These are phyloP conservation scores for Panorpa germanica DNA, from an alignment of 2,888 invertebrate species.

Conservation along the genomic window DNA sequence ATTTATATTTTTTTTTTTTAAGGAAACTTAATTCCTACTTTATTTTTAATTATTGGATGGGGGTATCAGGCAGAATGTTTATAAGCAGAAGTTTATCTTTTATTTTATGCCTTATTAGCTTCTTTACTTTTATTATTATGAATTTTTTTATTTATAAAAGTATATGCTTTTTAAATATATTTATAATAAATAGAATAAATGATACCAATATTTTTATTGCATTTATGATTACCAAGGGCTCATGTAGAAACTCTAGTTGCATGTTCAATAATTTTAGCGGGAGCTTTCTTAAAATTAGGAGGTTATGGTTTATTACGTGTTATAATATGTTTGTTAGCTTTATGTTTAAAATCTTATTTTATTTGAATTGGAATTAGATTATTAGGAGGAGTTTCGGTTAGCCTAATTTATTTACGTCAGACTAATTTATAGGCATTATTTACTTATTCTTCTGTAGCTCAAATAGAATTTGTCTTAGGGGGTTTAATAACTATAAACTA, in stretches of 20 bases:
- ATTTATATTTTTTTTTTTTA: conserved; percentile 51
- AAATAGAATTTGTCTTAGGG: conserved; percentile 42
- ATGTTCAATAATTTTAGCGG: conserved; percentile 57
- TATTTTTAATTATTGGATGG: conserved; percentile 46
- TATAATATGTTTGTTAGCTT: conserved; percentile 26
- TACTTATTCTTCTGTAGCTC: conserved; percentile 55
- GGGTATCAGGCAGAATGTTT: conserved; percentile 50
- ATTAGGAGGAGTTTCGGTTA: conserved; percentile 36
- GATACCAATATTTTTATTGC: conserved; percentile 48
- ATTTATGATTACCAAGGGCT: conserved; percentile 53
- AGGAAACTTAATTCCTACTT: conserved; percentile 41
- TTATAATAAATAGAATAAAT: no score
- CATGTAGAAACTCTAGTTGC: conserved; percentile 57
- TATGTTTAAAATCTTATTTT: conserved; percentile 29
- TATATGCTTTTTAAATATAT: no score
- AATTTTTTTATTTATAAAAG: conserved; percentile 29
- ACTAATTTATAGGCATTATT: conserved; percentile 51
- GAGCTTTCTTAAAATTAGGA: conserved; percentile 51
- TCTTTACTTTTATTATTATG: conserved; percentile 40
- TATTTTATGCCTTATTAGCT: conserved; percentile 50
- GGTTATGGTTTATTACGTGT: conserved; percentile 46
- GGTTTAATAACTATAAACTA: conserved; percentile 34
- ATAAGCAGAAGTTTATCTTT: conserved; percentile 42
- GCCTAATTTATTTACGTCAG: conserved; percentile 45
- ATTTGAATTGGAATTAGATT: conserved; percentile 33